Percentiles rank a stretch among this genome's conserved stretches.
Conservation (phyloP, 2,797 vertebrate species). For the Rhinogobio ventralis region DNA sequence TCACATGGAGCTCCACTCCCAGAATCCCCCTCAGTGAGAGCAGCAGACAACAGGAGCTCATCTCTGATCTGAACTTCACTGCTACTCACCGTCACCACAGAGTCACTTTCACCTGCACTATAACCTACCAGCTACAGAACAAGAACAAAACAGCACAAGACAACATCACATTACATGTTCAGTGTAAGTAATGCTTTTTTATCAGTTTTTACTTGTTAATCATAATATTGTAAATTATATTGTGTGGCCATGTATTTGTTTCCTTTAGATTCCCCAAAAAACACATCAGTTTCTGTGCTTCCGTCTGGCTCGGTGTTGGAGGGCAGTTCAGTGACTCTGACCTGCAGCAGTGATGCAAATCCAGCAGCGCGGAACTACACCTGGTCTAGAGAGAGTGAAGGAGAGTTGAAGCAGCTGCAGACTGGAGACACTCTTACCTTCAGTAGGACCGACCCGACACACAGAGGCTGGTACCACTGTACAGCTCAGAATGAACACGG, state of each 20-base stretch:
- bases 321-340: slow-evolving; percentile 29
- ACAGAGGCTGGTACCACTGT: slow-evolving; percentile 45
- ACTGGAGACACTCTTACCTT: slow-evolving; percentile 29
- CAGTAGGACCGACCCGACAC: neutral
- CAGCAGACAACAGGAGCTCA: slow-evolving; percentile 14
- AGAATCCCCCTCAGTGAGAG: slow-evolving; percentile 52
- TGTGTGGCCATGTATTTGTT: neutral
- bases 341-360: slow-evolving; percentile 32
- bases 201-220: neutral
- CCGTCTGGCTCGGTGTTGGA: neutral
- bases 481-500: slow-evolving; percentile 46
- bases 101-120: slow-evolving; percentile 6
- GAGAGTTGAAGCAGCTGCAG: slow-evolving; percentile 7
- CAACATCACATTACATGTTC: neutral
- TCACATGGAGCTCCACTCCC: slow-evolving; percentile 32
- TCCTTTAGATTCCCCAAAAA: neutral
- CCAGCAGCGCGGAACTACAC: slow-evolving; percentile 13
- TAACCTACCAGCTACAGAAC: slow-evolving; percentile 36
- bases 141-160: neutral
- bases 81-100: slow-evolving; percentile 22
- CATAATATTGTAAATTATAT: neutral
- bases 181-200: slow-evolving; percentile 13
- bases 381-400: slow-evolving; percentile 43
- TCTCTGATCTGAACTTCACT: slow-evolving; percentile 43
- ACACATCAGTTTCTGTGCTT: slow-evolving; percentile 16